Conservation (phyloP, 2,888 invertebrate genomes). For the Dryobota labecula region DNA sequence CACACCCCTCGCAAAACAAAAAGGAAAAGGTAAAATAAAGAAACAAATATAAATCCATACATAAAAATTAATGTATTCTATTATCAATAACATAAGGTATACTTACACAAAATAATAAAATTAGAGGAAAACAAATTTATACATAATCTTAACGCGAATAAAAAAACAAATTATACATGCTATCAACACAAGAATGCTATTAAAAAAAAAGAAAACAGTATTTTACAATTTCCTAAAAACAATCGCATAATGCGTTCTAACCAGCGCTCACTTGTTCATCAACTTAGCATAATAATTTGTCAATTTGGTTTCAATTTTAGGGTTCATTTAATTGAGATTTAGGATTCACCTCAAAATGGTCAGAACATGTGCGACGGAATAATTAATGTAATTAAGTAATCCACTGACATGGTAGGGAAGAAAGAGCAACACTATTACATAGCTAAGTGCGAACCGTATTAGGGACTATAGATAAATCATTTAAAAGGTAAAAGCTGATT, state of each 20-base stretch:
- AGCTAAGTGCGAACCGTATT: slow-evolving; percentile 31
- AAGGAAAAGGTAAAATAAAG: slow-evolving; percentile 79
- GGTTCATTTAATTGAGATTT: slow-evolving; percentile 74
- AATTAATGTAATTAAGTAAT: slow-evolving; percentile 46
- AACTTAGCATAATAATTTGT: slow-evolving; percentile 74
- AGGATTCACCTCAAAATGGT: slow-evolving; percentile 63
- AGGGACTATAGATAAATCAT: slow-evolving; percentile 11
- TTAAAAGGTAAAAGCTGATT: slow-evolving; percentile 15
- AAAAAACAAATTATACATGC: slow-evolving; percentile 89
- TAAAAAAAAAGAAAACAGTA: slow-evolving; percentile 84
- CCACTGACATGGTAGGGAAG: slow-evolving; percentile 26
- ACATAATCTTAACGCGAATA: slow-evolving; percentile 90
- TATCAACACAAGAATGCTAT: slow-evolving; percentile 87
- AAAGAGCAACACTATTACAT: not conserved
- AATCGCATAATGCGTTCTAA: slow-evolving; percentile 76
- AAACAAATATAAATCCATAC: slow-evolving; percentile 85
- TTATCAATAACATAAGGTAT: slow-evolving; percentile 90
- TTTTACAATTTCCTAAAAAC: slow-evolving; percentile 88
- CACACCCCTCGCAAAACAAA: slow-evolving; percentile 65
- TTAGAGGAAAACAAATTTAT: slow-evolving; percentile 90
- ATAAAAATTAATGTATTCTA: slow-evolving; percentile 91
- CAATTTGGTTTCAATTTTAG: slow-evolving; percentile 88
- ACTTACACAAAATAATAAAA: slow-evolving; percentile 90
- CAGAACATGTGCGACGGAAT: slow-evolving; percentile 51
- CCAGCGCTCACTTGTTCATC: slow-evolving; percentile 78